Base-by-base conservation (phyloP, 2,888 invertebrate genomes). In the Volucella bombylans region DNA sequence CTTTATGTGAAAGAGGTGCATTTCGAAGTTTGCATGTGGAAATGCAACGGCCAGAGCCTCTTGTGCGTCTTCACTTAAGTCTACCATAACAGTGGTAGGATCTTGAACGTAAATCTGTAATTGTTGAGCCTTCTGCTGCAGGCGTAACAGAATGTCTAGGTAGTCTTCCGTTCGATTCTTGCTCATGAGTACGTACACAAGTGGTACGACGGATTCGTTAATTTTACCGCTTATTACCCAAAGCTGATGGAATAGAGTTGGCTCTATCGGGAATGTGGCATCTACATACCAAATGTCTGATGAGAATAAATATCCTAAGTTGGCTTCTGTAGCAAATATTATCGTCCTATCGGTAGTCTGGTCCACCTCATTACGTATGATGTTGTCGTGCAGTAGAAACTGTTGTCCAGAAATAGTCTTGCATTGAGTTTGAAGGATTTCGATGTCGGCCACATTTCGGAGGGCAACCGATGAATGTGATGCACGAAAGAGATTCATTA, bases 311-410 rank as follows among this genome's bases (percentile, higher is more conserved):
- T 3, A 2, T 1, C 18, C 0, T 1, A 61, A 6, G 23, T 45
- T 45, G 3, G 23, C 45, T n/a, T 61, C 45, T 1, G 61, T 61
- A n/a, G 61, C 45, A 45, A 61, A 61, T 15, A 61, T 45, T 3
- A 45, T n/a, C 9, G 61, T 61, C 31, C 61, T 61, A 10, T 61
- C 43, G 6, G 45, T 45, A n/a, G 11, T 61, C 18, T 61, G 23
- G 18, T 61, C 61, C 8, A 61, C 45, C 45, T 61, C 61, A 23
- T 61, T 61, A n/a, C 9, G 10, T 12, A 61, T 61, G 31, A 61
- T 61, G n/a, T 61, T 61, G 45, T 61, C 61, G 11, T 61, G 61
- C 8, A 45, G 11, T 2, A 61, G 61, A 11, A 61, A 61, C 23
- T 45, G n/a, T 8, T 12, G 4, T 8, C 45, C 45, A n/a, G 61